Evolutionary conservation across 2,888 invertebrate genomes (phyloP).

Genomic region (Augiades crinisus): DNA sequence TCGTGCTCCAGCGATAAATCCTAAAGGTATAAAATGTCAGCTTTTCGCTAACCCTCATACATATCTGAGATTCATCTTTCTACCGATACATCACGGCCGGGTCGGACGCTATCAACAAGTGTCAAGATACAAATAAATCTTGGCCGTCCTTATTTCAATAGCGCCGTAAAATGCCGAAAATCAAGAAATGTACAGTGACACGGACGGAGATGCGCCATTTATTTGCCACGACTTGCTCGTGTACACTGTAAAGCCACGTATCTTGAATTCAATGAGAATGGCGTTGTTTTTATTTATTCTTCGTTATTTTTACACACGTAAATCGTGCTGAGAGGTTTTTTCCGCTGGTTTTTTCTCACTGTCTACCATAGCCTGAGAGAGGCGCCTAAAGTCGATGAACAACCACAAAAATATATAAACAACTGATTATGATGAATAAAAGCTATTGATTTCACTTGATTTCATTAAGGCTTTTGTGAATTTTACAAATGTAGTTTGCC

Average conservation of each 20-base stretch:
- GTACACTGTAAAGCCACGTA: conserved; percentile 17
- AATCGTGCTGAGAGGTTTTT: too few relatives aligned
- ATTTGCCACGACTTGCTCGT: conserved; percentile 20
- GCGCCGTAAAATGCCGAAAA: conserved; percentile 24
- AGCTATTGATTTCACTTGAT: too few relatives aligned
- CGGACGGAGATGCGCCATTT: conserved; percentile 29
- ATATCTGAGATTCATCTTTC: conserved; percentile 28
- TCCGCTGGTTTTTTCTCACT: too few relatives aligned
- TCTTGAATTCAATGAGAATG: conserved; percentile 18
- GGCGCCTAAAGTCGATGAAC: too few relatives aligned
- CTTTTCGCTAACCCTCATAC: conserved; percentile 5
- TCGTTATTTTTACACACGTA: background rate
- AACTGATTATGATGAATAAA: too few relatives aligned
- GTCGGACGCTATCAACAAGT: conserved; percentile 70
- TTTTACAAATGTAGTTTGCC: too few relatives aligned
- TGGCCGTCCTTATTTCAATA: conserved; percentile 20
- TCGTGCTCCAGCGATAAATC: conserved; percentile 41
- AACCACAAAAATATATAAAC: too few relatives aligned
- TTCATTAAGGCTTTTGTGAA: too few relatives aligned
- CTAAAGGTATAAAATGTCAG: conserved; percentile 32
- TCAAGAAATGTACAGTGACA: conserved; percentile 25
- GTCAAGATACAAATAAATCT: conserved; percentile 61
- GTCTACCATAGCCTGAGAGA: too few relatives aligned
- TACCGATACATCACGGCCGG: conserved; percentile 30
- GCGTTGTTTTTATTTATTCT: background rate